Conservation (phyloP, 1,140 invertebrate genomes). For the Teleopsis dalmanni region DNA sequence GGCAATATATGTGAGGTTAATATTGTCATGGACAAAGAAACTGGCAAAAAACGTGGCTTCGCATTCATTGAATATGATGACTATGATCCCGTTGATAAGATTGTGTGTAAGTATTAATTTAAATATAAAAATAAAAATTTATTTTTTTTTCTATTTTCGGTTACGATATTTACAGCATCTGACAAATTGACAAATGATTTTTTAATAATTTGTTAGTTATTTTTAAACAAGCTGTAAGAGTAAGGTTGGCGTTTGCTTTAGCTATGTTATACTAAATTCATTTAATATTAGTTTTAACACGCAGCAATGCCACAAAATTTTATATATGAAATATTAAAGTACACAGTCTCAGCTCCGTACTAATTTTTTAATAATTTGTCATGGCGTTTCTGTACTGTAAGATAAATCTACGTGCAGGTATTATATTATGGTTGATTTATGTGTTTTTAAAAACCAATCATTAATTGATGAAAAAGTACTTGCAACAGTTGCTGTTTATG, state of each 20-base stretch:
- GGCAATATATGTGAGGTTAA: constrained; percentile 77
- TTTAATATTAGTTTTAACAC: too few relatives aligned
- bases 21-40: constrained; percentile 85
- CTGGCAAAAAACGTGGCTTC: constrained; percentile 87
- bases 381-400: constrained; percentile 21
- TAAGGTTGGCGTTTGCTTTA: too few relatives aligned
- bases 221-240: too few relatives aligned
- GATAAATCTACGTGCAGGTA: constrained; percentile 9
- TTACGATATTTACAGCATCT: too few relatives aligned
- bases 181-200: too few relatives aligned
- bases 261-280: too few relatives aligned
- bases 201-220: too few relatives aligned
- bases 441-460: background rate
- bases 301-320: too few relatives aligned
- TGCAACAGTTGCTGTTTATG: constrained; percentile 19
- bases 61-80: constrained; percentile 95
- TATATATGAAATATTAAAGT: background rate
- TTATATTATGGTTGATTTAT: constrained; percentile 17
- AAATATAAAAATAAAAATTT: background rate
- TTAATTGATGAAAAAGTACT: constrained; percentile 29
- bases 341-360: constrained; percentile 18
- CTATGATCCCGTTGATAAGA: constrained; percentile 93
- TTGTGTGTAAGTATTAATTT: constrained; percentile 58
- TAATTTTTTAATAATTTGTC: constrained; percentile 13
- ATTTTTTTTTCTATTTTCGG: background rate